phyloP scores from a whole-genome alignment of 2,888 invertebrate species.

The Caenorhabditis auriculariae region DNA sequence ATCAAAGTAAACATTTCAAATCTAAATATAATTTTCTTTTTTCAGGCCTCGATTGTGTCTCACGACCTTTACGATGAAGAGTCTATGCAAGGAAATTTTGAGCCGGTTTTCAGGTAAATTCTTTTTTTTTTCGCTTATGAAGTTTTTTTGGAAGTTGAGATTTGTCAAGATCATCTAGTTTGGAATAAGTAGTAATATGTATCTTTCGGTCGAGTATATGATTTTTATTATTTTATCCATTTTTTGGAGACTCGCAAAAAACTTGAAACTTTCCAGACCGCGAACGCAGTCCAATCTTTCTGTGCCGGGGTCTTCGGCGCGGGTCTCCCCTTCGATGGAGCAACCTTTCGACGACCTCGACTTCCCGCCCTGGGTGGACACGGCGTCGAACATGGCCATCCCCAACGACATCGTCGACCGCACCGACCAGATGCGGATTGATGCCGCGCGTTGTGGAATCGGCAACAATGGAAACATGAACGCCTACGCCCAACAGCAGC shows the following conservation, averaged over 20 bases:
- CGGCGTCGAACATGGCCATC: conserved; percentile 20
- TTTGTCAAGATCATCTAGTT: neutral
- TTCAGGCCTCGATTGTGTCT: conserved; percentile 40
- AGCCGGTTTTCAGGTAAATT: conserved; percentile 27
- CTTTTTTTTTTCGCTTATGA: neutral
- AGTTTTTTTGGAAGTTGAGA: neutral
- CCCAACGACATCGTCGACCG: conserved; percentile 48
- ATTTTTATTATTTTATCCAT: no score
- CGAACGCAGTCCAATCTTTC: conserved; percentile 54
- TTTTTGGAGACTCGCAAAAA: neutral
- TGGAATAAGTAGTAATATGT: neutral
- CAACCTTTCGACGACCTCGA: conserved; percentile 55
- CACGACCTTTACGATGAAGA: conserved; percentile 50
- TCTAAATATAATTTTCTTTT: no score
- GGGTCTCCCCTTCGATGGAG: conserved; percentile 41
- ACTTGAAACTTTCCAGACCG: conserved; percentile 9
- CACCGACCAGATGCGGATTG: conserved; percentile 45
- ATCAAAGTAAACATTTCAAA: no score
- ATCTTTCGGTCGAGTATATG: neutral
- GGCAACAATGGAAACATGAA: conserved; percentile 5
- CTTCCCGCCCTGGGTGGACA: conserved; percentile 55
- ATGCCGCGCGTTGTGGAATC: conserved; percentile 20
- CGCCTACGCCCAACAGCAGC: neutral
- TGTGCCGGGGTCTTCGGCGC: conserved; percentile 33
- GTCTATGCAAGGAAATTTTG: conserved; percentile 32